These are phyloP conservation scores for Peucedramus taeniatus DNA, from an alignment of 2,113 vertebrate genomes.

Conservation along the genomic window DNA sequence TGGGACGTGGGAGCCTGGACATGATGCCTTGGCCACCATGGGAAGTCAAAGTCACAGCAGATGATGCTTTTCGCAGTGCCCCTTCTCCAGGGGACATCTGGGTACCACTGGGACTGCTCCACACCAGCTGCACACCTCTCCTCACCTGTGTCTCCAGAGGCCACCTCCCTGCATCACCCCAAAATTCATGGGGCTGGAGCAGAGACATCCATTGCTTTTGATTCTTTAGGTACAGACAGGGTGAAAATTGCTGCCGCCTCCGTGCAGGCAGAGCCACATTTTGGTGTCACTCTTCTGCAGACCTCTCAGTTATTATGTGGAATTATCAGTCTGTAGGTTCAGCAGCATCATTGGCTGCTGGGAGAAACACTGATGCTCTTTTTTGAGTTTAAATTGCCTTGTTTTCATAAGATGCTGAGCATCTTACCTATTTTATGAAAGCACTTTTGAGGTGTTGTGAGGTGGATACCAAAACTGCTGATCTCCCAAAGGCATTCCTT, in stretches of 20 bases:
- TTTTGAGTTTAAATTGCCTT: neutral
- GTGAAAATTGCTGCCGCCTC: neutral
- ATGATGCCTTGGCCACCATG: neutral
- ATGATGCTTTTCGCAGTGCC: fast-evolving
- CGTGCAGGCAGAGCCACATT: fast-evolving
- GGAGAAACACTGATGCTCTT: neutral
- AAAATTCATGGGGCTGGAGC: neutral
- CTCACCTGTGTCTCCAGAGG: neutral
- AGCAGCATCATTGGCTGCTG: neutral
- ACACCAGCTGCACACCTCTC: neutral
- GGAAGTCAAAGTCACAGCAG: neutral
- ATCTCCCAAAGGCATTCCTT: neutral
- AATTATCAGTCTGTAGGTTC: neutral
- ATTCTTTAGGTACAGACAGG: neutral
- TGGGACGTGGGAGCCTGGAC: neutral
- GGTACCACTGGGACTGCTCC: neutral
- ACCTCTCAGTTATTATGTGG: neutral
- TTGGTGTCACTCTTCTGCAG: neutral
- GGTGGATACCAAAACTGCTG: neutral
- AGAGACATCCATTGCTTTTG: neutral
- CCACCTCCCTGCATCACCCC: neutral
- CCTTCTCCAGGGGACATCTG: neutral
- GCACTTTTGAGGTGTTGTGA: fast-evolving
- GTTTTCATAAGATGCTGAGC: neutral
- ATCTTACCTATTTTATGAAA: neutral